These are phyloP conservation scores for Andrena trimmerana DNA, from an alignment of 2,888 invertebrate genomes.

Conservation along the genomic window DNA sequence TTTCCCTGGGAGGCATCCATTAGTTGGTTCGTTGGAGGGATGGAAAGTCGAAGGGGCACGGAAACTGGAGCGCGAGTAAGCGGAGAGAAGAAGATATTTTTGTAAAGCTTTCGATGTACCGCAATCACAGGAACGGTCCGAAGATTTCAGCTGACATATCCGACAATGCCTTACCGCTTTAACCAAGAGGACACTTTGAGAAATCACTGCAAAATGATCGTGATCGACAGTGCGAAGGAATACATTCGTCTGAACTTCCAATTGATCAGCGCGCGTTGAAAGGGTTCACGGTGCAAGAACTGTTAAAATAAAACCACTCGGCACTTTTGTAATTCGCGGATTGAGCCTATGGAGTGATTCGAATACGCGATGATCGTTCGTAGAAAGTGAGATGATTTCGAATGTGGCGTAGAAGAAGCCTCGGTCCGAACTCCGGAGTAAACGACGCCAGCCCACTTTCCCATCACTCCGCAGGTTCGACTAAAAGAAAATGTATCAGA, in stretches of 20 bases:
- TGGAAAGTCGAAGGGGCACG: background rate
- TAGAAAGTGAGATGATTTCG: background rate
- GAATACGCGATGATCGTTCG: too few relatives aligned
- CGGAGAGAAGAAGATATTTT: slow-evolving; percentile 78
- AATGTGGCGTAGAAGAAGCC: too few relatives aligned
- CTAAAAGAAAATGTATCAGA: too few relatives aligned
- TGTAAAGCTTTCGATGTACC: slow-evolving; percentile 82
- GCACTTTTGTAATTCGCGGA: slow-evolving; percentile 5
- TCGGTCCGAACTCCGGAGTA: background rate
- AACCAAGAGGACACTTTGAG: slow-evolving; percentile 41
- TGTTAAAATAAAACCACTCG: background rate
- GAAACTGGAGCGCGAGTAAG: slow-evolving; percentile 30
- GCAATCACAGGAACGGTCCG: slow-evolving; percentile 78
- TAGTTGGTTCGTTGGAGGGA: slow-evolving; percentile 5
- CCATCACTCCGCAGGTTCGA: background rate
- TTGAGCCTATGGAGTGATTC: background rate
- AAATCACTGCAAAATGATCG: slow-evolving; percentile 22
- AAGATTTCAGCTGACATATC: slow-evolving; percentile 84
- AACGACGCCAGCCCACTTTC: background rate
- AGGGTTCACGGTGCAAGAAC: background rate
- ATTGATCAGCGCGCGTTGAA: too few relatives aligned
- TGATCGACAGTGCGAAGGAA: slow-evolving; percentile 24
- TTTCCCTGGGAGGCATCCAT: slow-evolving; percentile 39
- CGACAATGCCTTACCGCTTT: slow-evolving; percentile 85
- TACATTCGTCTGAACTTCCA: slow-evolving; percentile 22